Evolutionary conservation across 1,140 invertebrate species (phyloP).

Genomic region (Venustaconcha ellipsiformis): DNA sequence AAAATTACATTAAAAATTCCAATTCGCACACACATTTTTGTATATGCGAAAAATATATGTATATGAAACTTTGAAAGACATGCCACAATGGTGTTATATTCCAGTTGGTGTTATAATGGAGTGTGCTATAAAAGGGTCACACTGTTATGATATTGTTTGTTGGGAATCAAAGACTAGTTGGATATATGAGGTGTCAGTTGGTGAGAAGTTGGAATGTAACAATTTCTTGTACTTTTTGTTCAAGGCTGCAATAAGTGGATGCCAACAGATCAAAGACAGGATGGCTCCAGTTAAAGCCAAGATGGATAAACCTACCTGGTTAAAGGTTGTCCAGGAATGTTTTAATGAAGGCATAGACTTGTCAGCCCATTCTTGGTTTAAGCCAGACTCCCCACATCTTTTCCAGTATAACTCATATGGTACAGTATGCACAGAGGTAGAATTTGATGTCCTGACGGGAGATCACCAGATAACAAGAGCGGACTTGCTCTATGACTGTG

Average conservation of each 20-base stretch:
- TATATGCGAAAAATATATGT: too few relatives aligned
- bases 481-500: conserved; percentile 70
- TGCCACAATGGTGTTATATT: too few relatives aligned
- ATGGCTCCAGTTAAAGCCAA: conserved; percentile 52
- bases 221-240: not conserved
- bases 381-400: conserved; percentile 27
- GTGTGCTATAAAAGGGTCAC: too few relatives aligned
- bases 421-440: conserved; percentile 53
- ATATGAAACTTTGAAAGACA: too few relatives aligned
- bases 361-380: conserved; percentile 34
- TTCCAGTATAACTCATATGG: conserved; percentile 56
- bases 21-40: too few relatives aligned
- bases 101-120: too few relatives aligned
- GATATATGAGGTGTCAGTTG: too few relatives aligned
- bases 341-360: conserved; percentile 47
- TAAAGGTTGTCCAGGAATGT: conserved; percentile 41
- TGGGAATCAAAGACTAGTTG: too few relatives aligned
- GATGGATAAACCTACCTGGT: conserved; percentile 51
- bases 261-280: conserved; percentile 43
- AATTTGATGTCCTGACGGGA: conserved; percentile 60
- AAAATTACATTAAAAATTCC: too few relatives aligned
- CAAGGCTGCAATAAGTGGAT: conserved; percentile 53
- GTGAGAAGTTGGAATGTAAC: too few relatives aligned
- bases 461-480: conserved; percentile 71
- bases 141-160: too few relatives aligned